Evolutionary conservation across 2,888 invertebrate genomes (phyloP).

Genomic region (Ennomos quercinarius): DNA sequence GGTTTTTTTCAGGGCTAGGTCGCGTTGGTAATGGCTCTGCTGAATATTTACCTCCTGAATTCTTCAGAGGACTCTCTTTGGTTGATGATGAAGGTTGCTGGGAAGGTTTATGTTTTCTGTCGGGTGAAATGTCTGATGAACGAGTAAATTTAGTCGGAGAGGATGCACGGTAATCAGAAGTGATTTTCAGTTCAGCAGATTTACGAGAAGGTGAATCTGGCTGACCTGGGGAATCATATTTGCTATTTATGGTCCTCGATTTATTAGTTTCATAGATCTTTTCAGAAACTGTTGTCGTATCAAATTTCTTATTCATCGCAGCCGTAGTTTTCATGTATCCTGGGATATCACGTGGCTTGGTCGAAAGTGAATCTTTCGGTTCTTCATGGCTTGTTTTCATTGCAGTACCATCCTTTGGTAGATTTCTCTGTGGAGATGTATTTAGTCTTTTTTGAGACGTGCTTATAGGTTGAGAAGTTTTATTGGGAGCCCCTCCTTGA

Average conservation of each 20-base stretch:
- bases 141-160: conserved; percentile 33
- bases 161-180: conserved; percentile 22
- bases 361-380: conserved; percentile 34
- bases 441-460: conserved; percentile 23
- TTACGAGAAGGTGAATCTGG: conserved; percentile 26
- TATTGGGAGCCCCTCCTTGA: conserved; percentile 27
- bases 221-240: conserved; percentile 14
- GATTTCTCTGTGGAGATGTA: conserved; percentile 28
- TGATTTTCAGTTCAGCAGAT: conserved; percentile 11
- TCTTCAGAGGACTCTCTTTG: conserved; percentile 24
- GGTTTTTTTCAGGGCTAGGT: conserved; percentile 24
- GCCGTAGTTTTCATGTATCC: conserved; percentile 41
- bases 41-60: conserved; percentile 21
- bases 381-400: conserved; percentile 17
- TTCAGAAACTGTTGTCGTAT: conserved; percentile 34
- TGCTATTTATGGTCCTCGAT: conserved; percentile 16
- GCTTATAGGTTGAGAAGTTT: conserved; percentile 28
- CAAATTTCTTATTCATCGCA: conserved; percentile 36
- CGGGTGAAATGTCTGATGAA: conserved; percentile 29
- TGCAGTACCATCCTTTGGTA: conserved; percentile 15
- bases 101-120: conserved; percentile 27
- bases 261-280: conserved; percentile 33
- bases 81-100: conserved; percentile 23
- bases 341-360: conserved; percentile 25
- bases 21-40: conserved; percentile 38